phyloP scores from a whole-genome alignment of 2,113 vertebrate genomes.

The Mola mola region DNA sequence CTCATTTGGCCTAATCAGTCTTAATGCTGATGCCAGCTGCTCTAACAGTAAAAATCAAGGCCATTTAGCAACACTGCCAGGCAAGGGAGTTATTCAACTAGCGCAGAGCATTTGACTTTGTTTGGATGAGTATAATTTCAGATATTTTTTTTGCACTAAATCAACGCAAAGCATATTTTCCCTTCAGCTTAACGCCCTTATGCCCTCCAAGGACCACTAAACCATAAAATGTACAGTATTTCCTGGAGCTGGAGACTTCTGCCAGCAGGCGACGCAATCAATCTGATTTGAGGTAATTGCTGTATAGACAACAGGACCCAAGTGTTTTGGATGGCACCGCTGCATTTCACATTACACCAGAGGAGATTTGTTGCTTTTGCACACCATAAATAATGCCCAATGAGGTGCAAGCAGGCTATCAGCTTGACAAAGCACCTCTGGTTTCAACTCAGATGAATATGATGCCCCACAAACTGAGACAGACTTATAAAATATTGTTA shows the following conservation, averaged over 20 bases:
- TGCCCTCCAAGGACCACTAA: background rate
- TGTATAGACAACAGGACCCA: conserved; percentile 18
- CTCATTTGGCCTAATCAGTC: too few relatives aligned
- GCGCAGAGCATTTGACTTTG: too few relatives aligned
- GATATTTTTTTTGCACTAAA: conserved; percentile 29
- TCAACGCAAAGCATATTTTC: conserved; percentile 10
- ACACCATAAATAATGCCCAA: conserved; percentile 68
- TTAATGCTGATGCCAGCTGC: too few relatives aligned
- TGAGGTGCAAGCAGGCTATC: conserved; percentile 45
- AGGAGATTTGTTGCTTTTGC: conserved; percentile 54
- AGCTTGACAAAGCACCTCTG: conserved; percentile 55
- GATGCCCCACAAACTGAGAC: background rate
- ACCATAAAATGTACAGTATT: conserved; percentile 7
- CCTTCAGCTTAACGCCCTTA: conserved; percentile 10
- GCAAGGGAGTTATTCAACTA: too few relatives aligned
- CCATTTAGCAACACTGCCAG: background rate
- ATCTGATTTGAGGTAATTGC: conserved; percentile 52
- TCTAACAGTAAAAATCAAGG: too few relatives aligned
- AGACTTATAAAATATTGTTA: conserved; percentile 28
- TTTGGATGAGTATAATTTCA: too few relatives aligned
- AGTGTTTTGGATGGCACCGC: conserved; percentile 25
- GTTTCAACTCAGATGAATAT: conserved; percentile 54
- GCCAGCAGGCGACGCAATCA: conserved; percentile 28
- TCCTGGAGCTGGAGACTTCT: background rate
- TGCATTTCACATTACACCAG: conserved; percentile 46